These are phyloP conservation scores for Plagiodera versicolora DNA, from an alignment of 2,888 invertebrate genomes.

Conservation along the genomic window DNA sequence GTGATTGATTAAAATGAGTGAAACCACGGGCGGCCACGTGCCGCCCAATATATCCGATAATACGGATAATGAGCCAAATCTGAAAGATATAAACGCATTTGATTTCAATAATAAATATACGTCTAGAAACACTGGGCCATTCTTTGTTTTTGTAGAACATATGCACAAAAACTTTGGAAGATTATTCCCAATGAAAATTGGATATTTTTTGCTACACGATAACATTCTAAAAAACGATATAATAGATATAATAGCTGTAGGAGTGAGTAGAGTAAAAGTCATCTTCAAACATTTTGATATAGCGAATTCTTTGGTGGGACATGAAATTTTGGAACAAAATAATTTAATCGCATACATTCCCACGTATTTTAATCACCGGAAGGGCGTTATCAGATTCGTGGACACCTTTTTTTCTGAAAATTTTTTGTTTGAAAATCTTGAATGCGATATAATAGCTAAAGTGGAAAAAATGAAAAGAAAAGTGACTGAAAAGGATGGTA, in stretches of 20 bases:
- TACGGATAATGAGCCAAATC: too few species aligned
- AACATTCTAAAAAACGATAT: background rate
- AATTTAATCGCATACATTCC: background rate
- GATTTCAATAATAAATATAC: background rate
- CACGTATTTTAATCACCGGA: background rate
- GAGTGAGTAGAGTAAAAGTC: background rate
- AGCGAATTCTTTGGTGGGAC: background rate
- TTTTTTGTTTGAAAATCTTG: background rate
- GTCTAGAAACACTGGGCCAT: background rate
- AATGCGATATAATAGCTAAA: background rate
- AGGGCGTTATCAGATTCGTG: background rate
- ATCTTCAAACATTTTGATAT: background rate
- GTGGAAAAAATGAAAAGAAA: background rate
- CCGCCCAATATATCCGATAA: too few species aligned
- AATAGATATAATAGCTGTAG: slow-evolving; percentile 1
- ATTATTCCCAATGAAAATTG: slow-evolving; percentile 2
- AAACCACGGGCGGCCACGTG: background rate
- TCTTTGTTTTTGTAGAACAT: slow-evolving; percentile 1
- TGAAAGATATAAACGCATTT: background rate
- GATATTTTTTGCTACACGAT: background rate
- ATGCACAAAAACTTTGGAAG: background rate
- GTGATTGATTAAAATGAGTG: too few species aligned
- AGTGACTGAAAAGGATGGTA: background rate
- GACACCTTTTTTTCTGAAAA: background rate
- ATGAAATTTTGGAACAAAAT: background rate